Conservation (phyloP, 2,888 invertebrate species). For the Emesis castigata region DNA sequence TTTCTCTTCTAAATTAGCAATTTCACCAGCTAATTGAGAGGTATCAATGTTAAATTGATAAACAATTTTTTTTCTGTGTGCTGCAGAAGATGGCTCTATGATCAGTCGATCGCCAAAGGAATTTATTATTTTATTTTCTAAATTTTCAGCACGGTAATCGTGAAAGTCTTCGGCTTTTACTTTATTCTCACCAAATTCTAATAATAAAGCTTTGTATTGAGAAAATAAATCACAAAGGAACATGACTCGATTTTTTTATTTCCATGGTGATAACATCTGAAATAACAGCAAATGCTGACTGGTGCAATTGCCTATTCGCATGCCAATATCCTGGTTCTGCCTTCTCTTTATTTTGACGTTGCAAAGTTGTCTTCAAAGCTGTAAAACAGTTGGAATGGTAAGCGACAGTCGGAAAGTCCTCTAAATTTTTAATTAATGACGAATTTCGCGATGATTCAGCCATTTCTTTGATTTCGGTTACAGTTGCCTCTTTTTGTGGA, state of each 20-base stretch:
- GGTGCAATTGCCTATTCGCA: constrained; percentile 24
- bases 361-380: neutral
- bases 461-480: neutral
- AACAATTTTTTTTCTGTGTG: constrained; percentile 60
- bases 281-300: constrained; percentile 24
- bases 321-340: constrained; percentile 4
- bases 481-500: neutral
- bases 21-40: constrained; percentile 64
- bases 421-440: neutral
- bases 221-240: constrained; percentile 48
- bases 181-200: constrained; percentile 51
- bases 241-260: constrained; percentile 47
- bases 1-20: constrained; percentile 49
- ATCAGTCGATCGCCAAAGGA: constrained; percentile 32
- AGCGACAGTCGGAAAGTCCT: neutral
- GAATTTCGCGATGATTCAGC: neutral
- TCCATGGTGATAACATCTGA: constrained; percentile 54
- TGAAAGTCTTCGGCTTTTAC: constrained; percentile 60
- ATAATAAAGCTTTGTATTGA: constrained; percentile 52
- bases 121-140: constrained; percentile 34
- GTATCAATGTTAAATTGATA: constrained; percentile 67
- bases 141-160: constrained; percentile 66
- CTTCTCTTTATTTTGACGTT: constrained; percentile 16
- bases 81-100: constrained; percentile 24
- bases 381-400: neutral